Percentiles rank a stretch among this genome's conserved stretches.
These are phyloP conservation scores for Simalia tracyae DNA, from an alignment of 2,797 vertebrate genomes.

Conservation along the genomic window DNA sequence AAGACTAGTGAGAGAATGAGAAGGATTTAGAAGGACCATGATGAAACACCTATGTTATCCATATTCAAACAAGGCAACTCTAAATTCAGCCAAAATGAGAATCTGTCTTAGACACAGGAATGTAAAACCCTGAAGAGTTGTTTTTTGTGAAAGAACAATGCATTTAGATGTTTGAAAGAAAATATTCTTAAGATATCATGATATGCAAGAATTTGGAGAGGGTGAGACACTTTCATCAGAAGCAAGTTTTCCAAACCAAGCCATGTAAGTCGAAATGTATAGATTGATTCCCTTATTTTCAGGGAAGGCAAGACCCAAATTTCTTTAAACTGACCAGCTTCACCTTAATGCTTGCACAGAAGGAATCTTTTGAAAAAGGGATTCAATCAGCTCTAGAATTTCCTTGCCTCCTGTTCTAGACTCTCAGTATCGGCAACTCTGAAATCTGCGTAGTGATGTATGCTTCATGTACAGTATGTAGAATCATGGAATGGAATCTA, in stretches of 20 bases:
- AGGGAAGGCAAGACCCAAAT: neutral
- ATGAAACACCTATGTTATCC: no score
- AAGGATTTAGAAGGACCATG: neutral
- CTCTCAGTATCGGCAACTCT: neutral
- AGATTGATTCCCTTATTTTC: neutral
- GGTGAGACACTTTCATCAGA: neutral
- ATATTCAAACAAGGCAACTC: neutral
- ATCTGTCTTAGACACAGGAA: neutral
- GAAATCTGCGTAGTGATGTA: slow-evolving; percentile 46
- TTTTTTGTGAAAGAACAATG: neutral
- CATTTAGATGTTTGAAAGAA: neutral
- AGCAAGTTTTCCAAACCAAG: neutral
- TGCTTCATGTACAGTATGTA: slow-evolving; percentile 65
- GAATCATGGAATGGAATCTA: slow-evolving; percentile 40
- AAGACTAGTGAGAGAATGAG: neutral
- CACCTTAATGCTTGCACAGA: slow-evolving; percentile 43
- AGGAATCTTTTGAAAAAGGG: neutral
- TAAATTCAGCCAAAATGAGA: neutral
- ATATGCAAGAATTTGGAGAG: neutral
- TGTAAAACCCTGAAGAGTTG: neutral
- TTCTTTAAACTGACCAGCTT: slow-evolving; percentile 51
- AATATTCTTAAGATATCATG: neutral
- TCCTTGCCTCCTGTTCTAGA: slow-evolving; percentile 12
- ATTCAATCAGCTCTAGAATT: neutral
- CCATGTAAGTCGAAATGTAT: neutral